These are phyloP conservation scores for Frieseomelitta varia DNA, from an alignment of 1,140 invertebrate species.

Conservation along the genomic window DNA sequence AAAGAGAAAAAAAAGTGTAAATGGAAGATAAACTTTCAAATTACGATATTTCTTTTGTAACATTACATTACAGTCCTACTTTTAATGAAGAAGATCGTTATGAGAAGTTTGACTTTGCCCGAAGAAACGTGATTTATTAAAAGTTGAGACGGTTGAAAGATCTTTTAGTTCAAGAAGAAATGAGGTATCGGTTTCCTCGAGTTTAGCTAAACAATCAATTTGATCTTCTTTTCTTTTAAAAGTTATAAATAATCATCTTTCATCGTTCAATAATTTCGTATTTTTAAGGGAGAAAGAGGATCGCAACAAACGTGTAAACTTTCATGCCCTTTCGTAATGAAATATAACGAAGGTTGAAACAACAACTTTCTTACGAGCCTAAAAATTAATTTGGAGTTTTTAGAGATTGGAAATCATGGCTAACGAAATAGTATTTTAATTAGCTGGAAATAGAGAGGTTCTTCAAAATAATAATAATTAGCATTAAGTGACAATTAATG, in stretches of 20 bases:
- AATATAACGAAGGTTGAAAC: background rate
- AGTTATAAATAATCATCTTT: no score
- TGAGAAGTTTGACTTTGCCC: background rate
- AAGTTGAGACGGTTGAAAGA: background rate
- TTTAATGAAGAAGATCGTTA: background rate
- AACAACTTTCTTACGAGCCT: no score
- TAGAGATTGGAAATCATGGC: no score
- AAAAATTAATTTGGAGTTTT: no score
- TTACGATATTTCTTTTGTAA: background rate
- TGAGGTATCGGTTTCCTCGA: background rate
- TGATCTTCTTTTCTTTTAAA: background rate
- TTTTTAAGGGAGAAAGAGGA: background rate
- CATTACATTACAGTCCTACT: background rate
- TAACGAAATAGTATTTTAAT: no score
- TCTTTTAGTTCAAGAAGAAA: background rate
- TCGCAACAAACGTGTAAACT: background rate
- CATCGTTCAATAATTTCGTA: background rate
- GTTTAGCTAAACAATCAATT: background rate
- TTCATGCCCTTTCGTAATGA: background rate
- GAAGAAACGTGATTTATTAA: background rate
- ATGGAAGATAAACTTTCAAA: background rate
- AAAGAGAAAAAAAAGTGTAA: no score
- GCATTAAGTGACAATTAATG: no score
- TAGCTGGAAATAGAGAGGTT: no score
- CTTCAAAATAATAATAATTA: no score